Base-by-base conservation (phyloP, 2,888 invertebrate species). In the Drosophila kuntzei region DNA sequence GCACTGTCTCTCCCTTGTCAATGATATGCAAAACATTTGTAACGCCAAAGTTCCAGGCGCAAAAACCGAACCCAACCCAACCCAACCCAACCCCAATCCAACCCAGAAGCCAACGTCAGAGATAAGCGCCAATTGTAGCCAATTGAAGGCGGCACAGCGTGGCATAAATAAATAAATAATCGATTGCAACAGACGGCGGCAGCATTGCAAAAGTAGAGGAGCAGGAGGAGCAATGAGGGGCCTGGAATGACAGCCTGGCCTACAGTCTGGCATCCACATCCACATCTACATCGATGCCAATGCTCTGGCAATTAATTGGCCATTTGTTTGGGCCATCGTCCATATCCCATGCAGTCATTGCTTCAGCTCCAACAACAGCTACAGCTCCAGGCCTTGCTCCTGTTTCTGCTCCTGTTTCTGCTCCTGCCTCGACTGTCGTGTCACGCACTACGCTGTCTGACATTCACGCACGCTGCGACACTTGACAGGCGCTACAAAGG, bases 131-230 rank as follows among this genome's bases (percentile, higher is more conserved):
- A 80, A 86, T 86, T 82, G 78, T 83, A 83, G 77, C 77, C 83
- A 87, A 87, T 87, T 82, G 75, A 75, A 79, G 79, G 77, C 74
- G 74, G 78, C 76, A 79, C 71, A 79, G 82, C 75, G 75, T 80
- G 80, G 77, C 79, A 81, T 87, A 85, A 87, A 87, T 85, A 85
- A 87, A 87, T 83, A 87, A 87, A 84, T 81, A 83, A 85, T 87
- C 83, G 83, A 83, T 87, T 75, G 80, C 76, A 58, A 53, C 53
- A 59, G 54, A 43, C 54, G 27, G 27, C 16, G 39, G 39, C 54
- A 58, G 55, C 37, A 36, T 22, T 41, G 25, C 25, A n/a, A 34
- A 8, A 8, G 5, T n/a, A 22, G 18, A 25, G 7, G 18, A 11
- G 29, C 25, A 1, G 8, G 27, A 11, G 18, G 25, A 22, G 9